A percentile compares a stretch with the other conserved stretches of the same genome.
Conservation (phyloP, 2,797 vertebrate genomes). For the Orientallactaga sibirica region DNA sequence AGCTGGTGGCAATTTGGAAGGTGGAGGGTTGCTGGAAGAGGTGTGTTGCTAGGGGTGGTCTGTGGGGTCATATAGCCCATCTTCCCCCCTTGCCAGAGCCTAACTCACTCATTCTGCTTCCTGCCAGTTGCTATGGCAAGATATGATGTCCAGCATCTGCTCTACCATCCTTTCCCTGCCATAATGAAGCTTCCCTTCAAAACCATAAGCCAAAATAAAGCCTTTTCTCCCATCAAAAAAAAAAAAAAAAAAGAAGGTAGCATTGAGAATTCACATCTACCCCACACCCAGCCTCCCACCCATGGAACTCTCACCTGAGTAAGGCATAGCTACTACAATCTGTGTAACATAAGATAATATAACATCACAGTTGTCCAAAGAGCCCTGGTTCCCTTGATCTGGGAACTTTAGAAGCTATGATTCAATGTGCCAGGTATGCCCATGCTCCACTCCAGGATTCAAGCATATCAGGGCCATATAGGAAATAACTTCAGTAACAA, state of each 20-base stretch:
- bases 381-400: neutral
- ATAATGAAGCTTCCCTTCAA: too few relatives aligned
- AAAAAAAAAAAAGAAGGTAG: neutral
- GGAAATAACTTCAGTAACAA: slow-evolving; percentile 21
- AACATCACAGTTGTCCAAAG: neutral
- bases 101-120: too few relatives aligned
- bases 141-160: too few relatives aligned
- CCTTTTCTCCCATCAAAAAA: neutral
- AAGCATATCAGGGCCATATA: neutral
- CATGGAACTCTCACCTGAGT: neutral
- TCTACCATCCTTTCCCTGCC: too few relatives aligned
- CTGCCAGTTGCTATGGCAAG: too few relatives aligned
- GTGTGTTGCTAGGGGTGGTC: too few relatives aligned
- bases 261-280: accelerated
- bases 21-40: too few relatives aligned
- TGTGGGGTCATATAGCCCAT: too few relatives aligned
- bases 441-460: neutral
- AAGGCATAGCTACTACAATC: neutral
- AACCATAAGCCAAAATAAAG: too few relatives aligned
- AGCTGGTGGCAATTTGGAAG: too few relatives aligned
- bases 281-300: too few relatives aligned
- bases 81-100: too few relatives aligned
- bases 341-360: neutral
- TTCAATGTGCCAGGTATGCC: neutral
- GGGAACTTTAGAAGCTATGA: neutral